These are phyloP conservation scores for Smittia aterrima DNA, from an alignment of 2,888 invertebrate genomes.

Conservation along the genomic window DNA sequence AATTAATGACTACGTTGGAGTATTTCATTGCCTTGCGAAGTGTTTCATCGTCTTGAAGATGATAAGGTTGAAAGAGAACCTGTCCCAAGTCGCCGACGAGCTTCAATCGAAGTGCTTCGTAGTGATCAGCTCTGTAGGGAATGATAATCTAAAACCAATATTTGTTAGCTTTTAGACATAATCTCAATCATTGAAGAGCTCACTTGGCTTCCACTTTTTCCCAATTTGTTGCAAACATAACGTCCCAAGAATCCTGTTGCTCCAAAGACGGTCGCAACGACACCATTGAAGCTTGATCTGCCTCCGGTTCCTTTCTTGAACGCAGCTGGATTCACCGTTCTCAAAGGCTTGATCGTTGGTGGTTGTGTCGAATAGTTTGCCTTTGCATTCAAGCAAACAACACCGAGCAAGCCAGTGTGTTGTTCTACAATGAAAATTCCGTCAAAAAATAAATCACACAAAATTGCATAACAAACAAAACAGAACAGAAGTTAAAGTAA, in stretches of 20 bases:
- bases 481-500: not conserved
- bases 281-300: constrained; percentile 92
- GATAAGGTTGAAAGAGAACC: constrained; percentile 82
- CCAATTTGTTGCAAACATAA: constrained; percentile 84
- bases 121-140: constrained; percentile 87
- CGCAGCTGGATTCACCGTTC: constrained; percentile 61
- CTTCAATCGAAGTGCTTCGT: constrained; percentile 74
- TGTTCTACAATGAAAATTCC: constrained; percentile 46
- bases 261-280: constrained; percentile 98
- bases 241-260: constrained; percentile 85
- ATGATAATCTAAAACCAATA: constrained; percentile 71
- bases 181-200: constrained; percentile 32
- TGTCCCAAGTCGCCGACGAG: constrained; percentile 93
- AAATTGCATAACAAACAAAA: constrained; percentile 41
- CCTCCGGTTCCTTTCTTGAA: constrained; percentile 86
- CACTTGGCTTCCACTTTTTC: constrained; percentile 81
- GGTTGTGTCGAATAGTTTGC: constrained; percentile 48
- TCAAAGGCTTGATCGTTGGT: constrained; percentile 49
- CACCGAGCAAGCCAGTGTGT: constrained; percentile 49
- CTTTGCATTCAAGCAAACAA: constrained; percentile 47
- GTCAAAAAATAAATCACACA: not conserved
- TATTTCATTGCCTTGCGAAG: constrained; percentile 83
- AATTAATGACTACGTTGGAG: constrained; percentile 95
- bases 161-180: constrained; percentile 43
- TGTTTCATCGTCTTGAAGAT: constrained; percentile 81